Evolutionary conservation across 2,888 invertebrate species (phyloP).

Genomic region (Oligia strigilis): DNA sequence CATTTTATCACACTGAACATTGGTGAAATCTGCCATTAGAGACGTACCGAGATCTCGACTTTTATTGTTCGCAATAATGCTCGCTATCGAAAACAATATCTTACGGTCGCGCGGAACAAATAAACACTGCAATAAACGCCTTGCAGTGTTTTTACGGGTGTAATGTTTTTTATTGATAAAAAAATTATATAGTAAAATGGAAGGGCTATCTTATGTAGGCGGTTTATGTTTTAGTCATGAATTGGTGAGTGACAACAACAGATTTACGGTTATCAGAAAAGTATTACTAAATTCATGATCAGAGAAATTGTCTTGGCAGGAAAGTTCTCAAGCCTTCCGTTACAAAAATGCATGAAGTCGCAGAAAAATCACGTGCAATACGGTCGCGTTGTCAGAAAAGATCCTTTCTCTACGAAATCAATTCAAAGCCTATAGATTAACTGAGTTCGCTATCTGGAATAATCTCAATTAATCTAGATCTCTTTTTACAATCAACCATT

Average conservation of each 20-base stretch:
- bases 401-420: neutral
- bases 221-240: constrained; percentile 23
- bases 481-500: neutral
- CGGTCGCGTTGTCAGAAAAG: neutral
- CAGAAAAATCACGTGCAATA: neutral
- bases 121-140: constrained; percentile 65
- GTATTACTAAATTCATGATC: neutral
- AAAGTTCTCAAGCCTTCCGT: neutral
- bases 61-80: constrained; percentile 74
- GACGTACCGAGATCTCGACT: constrained; percentile 76
- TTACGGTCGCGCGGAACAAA: constrained; percentile 60
- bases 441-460: neutral
- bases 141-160: constrained; percentile 55
- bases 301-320: neutral
- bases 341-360: neutral
- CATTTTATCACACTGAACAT: constrained; percentile 88
- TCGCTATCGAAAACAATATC: constrained; percentile 67
- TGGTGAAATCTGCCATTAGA: constrained; percentile 83
- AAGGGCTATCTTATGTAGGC: constrained; percentile 13
- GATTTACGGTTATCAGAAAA: constrained; percentile 6
- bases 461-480: neutral
- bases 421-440: neutral
- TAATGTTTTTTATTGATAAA: constrained; percentile 44
- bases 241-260: constrained; percentile 6
- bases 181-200: constrained; percentile 36